Evolutionary conservation across 30 jellyfish, hydroid and myxozoan genomes (phyloP).

Genomic region (Chrysaora quinquecirrha): DNA sequence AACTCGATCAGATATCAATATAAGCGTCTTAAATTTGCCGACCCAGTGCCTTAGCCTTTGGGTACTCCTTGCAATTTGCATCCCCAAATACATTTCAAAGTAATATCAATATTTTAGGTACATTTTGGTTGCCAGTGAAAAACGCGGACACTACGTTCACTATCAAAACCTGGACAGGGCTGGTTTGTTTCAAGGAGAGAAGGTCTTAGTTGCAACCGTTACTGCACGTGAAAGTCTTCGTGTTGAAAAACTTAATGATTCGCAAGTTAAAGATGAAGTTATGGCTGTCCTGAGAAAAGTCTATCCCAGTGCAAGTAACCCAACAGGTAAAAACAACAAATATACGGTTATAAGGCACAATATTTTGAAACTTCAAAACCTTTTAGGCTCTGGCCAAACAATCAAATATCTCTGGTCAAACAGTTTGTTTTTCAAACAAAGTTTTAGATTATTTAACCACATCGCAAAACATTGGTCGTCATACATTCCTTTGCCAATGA

Average conservation of each 20-base stretch:
- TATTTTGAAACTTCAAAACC: too few relatives aligned
- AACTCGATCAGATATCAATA: too few relatives aligned
- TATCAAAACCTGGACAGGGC: constrained; percentile 54
- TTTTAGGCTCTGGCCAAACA: too few relatives aligned
- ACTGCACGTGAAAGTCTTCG: constrained; percentile 59
- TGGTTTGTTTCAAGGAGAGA: constrained; percentile 57
- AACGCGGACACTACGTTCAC: constrained; percentile 64
- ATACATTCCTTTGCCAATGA: too few relatives aligned
- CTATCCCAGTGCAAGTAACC: constrained; percentile 48
- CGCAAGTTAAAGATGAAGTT: constrained; percentile 46
- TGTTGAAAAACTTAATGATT: constrained; percentile 47
- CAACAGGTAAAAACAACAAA: too few relatives aligned
- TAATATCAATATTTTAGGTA: constrained; percentile 21
- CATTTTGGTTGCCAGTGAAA: constrained; percentile 52
- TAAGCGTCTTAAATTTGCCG: too few relatives aligned
- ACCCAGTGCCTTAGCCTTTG: neutral
- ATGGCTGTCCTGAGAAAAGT: constrained; percentile 40
- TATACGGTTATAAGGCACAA: too few relatives aligned
- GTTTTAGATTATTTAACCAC: too few relatives aligned
- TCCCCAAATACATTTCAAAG: neutral
- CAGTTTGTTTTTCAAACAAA: too few relatives aligned
- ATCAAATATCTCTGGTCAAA: too few relatives aligned
- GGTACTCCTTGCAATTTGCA: neutral
- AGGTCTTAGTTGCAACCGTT: constrained; percentile 60
- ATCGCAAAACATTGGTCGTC: too few relatives aligned